These are phyloP conservation scores for Eulemur macaco DNA, from an alignment of 2,113 vertebrate genomes.

Conservation along the genomic window DNA sequence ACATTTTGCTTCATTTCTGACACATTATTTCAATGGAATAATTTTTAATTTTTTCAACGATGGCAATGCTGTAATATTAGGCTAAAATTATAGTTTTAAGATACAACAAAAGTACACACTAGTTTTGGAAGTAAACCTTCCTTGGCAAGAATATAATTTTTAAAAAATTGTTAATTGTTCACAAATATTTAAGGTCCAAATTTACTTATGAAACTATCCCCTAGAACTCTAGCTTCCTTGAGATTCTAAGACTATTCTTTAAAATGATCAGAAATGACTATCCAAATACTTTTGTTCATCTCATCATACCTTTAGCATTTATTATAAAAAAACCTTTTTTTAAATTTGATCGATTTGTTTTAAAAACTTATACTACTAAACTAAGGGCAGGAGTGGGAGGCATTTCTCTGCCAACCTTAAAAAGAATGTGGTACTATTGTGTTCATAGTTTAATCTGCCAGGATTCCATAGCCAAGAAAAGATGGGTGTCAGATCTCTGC, in stretches of 20 bases:
- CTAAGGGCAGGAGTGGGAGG: not conserved
- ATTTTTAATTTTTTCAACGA: slow-evolving; percentile 4
- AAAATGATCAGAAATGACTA: not conserved
- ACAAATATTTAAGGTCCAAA: not conserved
- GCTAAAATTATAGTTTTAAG: not conserved
- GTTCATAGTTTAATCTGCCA: slow-evolving; percentile 37
- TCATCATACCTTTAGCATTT: slow-evolving; percentile 16
- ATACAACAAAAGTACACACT: not conserved
- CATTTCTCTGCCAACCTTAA: slow-evolving; percentile 15
- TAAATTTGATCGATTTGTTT: not conserved
- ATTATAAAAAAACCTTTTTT: not conserved
- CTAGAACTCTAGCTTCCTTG: not conserved
- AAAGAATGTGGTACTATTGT: not conserved
- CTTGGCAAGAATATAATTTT: not conserved
- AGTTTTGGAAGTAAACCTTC: not conserved
- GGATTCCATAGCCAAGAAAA: slow-evolving; percentile 67
- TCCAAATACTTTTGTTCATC: not conserved
- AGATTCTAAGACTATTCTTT: not conserved
- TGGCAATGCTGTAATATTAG: not conserved
- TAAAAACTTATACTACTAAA: not conserved
- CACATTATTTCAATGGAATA: not conserved
- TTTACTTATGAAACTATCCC: not conserved
- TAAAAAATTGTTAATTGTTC: not conserved
- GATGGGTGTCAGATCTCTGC: slow-evolving; percentile 78
- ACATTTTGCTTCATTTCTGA: not conserved